Evolutionary conservation across 2,113 vertebrate species (phyloP), one percentile per base, ranked within the genome.

Genomic region (Melanostigma gelatinosum): DNA sequence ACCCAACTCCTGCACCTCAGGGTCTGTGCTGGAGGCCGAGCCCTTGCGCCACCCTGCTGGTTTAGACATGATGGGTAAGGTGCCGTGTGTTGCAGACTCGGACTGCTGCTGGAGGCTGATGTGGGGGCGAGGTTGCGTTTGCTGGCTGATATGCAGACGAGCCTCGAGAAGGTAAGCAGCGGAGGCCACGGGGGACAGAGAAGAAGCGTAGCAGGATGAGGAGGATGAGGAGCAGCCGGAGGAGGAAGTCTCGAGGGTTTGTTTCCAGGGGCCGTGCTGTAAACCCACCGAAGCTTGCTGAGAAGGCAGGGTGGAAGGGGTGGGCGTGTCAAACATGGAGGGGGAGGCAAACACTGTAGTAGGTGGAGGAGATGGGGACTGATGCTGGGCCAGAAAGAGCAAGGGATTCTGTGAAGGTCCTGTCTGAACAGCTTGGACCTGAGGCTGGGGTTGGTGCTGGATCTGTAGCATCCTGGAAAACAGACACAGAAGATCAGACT

Each of bases 381-480:
- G 93, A 36, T 69, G 89, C 75, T 82, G 94, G 15, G 91, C 55
- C 82, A 86, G 77, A 90, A 93, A 93, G 22, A 93, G 93, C 54
- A 94, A 66, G 0, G 91, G 89, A 20, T 96, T 93, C 85, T 95
- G 96, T 55, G 92, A 50, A 55, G 87, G 90, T 76, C 87, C 91
- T 13, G 87, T 44, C 73, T 85, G 91, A 42, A 90, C 15, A 4
- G 88, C 63, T 67, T 91, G 92, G 82, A 91, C 85, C 85, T 92
- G 93, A 81, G 90, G 89, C 79, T 95, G 96, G 2, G 84, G 87
- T 72, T 95, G 94, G 85, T 98, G 97, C 89, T 97, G 96, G 68
- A 97, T 94, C 93, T 98, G 97, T n/a, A 99, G 95, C 95, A 98
- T 95, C 92, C 97, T 99, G 88, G 62, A 89, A 86, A 85, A 90